Base-by-base conservation (phyloP, 2,888 invertebrate species). In the Acleris laterana region DNA sequence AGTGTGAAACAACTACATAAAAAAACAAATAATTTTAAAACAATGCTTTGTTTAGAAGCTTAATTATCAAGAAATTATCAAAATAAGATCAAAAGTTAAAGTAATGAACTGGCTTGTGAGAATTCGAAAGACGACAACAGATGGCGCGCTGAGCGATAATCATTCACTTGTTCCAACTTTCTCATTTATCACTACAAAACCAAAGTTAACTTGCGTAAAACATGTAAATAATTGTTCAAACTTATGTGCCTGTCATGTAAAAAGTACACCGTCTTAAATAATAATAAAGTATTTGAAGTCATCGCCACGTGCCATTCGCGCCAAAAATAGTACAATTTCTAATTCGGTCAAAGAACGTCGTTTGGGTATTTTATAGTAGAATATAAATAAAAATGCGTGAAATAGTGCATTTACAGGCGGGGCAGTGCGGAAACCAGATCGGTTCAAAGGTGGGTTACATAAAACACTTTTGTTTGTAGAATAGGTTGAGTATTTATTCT, bases 341-440 rank as follows among this genome's bases (percentile, higher is more conserved):
- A 69, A 60, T 68, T 65, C 58, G 22, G 50, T 62, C 64, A 63
- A 66, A 64, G 70, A 68, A 71, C 70, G 72, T 78, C 73, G 78
- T 73, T 72, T 73, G 72, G 77, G 77, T 79, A 79, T 71, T 66
- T 75, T 71, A 62, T 68, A 71, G 68, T 72, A 51, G 67, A 70
- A 57, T 58, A 71, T 25, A 66, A 71, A 71, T 70, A 63, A 89
- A 83, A 84, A 98, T 98, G 98, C 95, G 98, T 93, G 98, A 98
- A 95, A 98, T 98, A 80, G 97, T 98, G 74, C 97, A 98, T 90
- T 93, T 98, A 71, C 98, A 98, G 88, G 97, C 96, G 69, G 97
- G 97, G 68, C 97, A 98, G 88, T 98, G 97, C 86, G 97, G 97
- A 72, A 98, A 98, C 87, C 98, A 98, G 92, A 97, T 98, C 82